A percentile compares a stretch with the other conserved stretches of the same genome.
These are phyloP conservation scores for Macquaria ambigua DNA, from an alignment of 2,113 vertebrate genomes.

Conservation along the genomic window DNA sequence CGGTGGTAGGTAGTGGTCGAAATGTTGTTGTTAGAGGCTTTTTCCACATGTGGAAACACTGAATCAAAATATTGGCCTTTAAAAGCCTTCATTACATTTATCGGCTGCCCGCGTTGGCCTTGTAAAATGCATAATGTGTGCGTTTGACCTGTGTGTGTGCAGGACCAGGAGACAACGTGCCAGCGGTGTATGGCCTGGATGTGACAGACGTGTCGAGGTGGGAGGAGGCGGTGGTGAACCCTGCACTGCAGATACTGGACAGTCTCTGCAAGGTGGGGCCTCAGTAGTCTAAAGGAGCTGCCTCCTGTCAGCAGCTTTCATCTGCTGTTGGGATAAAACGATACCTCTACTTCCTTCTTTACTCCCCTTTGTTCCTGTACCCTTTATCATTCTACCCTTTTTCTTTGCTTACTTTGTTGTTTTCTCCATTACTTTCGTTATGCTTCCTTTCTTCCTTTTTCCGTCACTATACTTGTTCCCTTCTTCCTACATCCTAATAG, in stretches of 20 bases:
- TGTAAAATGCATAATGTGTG: slow-evolving; percentile 11
- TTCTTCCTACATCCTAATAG: neutral
- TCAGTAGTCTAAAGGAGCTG: neutral
- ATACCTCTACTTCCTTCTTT: neutral
- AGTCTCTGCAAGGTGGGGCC: slow-evolving; percentile 91
- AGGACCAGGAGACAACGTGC: slow-evolving; percentile 91
- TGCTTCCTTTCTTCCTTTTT: neutral
- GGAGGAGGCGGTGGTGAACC: slow-evolving; percentile 90
- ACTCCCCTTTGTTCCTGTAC: neutral
- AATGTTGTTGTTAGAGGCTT: neutral
- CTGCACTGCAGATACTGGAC: slow-evolving; percentile 91
- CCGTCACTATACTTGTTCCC: neutral
- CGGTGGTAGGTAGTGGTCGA: neutral
- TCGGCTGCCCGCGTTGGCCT: slow-evolving; percentile 1
- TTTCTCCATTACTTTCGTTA: neutral
- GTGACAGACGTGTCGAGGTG: slow-evolving; percentile 90
- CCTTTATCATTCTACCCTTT: neutral
- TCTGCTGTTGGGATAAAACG: neutral
- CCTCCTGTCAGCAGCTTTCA: slow-evolving; percentile 22
- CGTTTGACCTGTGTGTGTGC: slow-evolving; percentile 13
- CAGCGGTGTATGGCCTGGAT: slow-evolving; percentile 91
- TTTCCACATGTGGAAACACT: slow-evolving; percentile 1
- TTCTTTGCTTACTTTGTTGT: neutral
- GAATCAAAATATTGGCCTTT: slow-evolving; percentile 6
- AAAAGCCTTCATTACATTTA: slow-evolving; percentile 8